Evolutionary conservation across 2,888 invertebrate species (phyloP).

Genomic region (Hydraecia micacea): DNA sequence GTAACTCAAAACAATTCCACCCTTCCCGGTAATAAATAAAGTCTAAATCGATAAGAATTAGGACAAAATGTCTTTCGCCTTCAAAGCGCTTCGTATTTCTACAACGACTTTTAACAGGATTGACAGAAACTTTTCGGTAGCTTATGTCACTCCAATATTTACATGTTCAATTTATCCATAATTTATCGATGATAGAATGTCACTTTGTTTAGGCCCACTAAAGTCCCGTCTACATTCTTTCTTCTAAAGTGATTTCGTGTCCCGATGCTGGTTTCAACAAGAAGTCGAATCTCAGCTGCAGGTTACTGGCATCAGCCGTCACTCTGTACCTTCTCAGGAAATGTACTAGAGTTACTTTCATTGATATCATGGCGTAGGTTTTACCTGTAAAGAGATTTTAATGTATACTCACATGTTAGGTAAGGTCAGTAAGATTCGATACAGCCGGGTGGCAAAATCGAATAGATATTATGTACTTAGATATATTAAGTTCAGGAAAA

Average conservation of each 20-base stretch:
- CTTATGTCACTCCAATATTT: neutral
- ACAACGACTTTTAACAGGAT: neutral
- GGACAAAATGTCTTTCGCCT: no score
- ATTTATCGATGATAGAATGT: neutral
- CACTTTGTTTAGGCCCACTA: neutral
- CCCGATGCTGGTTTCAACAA: conserved; percentile 74
- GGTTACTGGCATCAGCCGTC: conserved; percentile 65
- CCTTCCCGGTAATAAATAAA: neutral
- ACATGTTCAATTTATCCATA: neutral
- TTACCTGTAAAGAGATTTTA: conserved; percentile 68
- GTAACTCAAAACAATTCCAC: neutral
- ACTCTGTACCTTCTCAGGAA: conserved; percentile 70
- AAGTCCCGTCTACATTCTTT: conserved; percentile 34
- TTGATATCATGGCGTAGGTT: conserved; percentile 72
- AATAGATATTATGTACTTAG: neutral
- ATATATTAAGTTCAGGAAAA: neutral
- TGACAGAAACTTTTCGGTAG: neutral
- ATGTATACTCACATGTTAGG: neutral
- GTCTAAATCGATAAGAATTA: neutral
- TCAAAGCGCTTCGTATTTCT: neutral
- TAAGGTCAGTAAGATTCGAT: no score
- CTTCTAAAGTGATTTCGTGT: conserved; percentile 62
- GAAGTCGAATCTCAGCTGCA: conserved; percentile 68
- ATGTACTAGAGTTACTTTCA: conserved; percentile 72
- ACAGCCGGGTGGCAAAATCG: neutral